Evolutionary conservation across 2,113 vertebrate genomes (phyloP), one percentile per base, ranked within the genome.

Genomic region (Ictalurus furcatus): DNA sequence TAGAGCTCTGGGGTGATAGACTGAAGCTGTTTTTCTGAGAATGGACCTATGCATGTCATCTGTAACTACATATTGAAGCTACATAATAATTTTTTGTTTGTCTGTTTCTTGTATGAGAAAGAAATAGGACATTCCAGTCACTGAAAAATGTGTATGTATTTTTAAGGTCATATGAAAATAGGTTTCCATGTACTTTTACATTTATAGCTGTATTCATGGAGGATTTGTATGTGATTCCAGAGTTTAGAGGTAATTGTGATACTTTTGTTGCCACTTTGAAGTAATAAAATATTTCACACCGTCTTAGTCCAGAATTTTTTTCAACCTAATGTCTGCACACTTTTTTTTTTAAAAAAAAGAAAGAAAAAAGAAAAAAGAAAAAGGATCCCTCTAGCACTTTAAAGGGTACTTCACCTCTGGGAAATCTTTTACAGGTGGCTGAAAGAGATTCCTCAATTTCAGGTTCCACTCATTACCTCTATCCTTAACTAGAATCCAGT

Each of bases 201-300:
- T 92, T 65, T 98, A 97, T 88, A 96, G 95, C 80, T 96, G 92
- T 97, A 80, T 97, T 95, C 73, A 94, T 97, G 96, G 96, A 97
- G 90, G 97, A 97, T 85, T 71, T 97, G 83, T 97, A 97, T 0
- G 96, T 97, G 83, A 97, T 95, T 95, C 96, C 97, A 0, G 95
- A 97, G 83, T 97, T 96, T 90, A 93, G 96, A 94, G 96, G 97
- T 97, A 85, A 71, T 58, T 30, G 21, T 69, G 52, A 19, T 1
- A 0, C 30, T 84, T 58, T 86, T 84, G n/a, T 83, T 79, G 74
- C 21, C 3, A 21, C 73, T 17, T 56, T 80, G 48, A 80, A 56
- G 9, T 30, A n/a, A 80, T 80, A 52, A 56, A 80, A 30, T 28
- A 11, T 80, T 80, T 56, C 4, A 80, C 52, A 80, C 7, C 6